Percentiles rank a stretch among this genome's conserved stretches.
Conservation (phyloP, 2,797 vertebrate species). For the Kryptopterus vitreolus region DNA sequence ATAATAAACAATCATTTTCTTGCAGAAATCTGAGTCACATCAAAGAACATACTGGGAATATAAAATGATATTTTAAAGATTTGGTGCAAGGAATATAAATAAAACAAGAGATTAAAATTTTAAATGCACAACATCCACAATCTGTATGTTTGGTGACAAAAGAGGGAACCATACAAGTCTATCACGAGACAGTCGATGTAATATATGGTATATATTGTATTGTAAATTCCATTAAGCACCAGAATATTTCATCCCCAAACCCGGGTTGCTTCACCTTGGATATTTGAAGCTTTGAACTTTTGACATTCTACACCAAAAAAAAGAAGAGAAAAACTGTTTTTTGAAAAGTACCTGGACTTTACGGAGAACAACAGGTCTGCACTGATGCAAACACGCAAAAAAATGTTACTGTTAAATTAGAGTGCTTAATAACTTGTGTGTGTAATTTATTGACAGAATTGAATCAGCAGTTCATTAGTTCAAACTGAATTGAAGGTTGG, state of each 20-base stretch:
- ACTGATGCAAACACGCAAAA: neutral
- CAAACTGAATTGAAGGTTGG: too few species aligned
- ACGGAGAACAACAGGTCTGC: neutral
- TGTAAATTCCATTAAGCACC: neutral
- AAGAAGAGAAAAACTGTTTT: neutral
- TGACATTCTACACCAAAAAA: neutral
- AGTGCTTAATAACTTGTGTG: neutral
- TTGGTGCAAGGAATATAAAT: neutral
- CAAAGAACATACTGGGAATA: neutral
- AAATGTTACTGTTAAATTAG: neutral
- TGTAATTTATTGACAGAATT: neutral
- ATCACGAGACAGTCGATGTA: neutral
- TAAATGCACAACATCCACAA: neutral
- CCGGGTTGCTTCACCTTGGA: neutral
- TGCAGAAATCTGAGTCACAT: neutral
- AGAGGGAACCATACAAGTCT: too few species aligned
- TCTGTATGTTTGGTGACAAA: neutral
- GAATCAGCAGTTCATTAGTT: neutral
- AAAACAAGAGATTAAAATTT: neutral
- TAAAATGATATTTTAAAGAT: neutral
- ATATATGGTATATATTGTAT: neutral
- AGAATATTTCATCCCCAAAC: neutral
- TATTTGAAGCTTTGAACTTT: neutral
- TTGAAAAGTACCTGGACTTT: too few species aligned
- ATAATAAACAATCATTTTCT: neutral